These are phyloP conservation scores for Morinoia aosen DNA, from an alignment of 2,888 invertebrate genomes.

Conservation along the genomic window DNA sequence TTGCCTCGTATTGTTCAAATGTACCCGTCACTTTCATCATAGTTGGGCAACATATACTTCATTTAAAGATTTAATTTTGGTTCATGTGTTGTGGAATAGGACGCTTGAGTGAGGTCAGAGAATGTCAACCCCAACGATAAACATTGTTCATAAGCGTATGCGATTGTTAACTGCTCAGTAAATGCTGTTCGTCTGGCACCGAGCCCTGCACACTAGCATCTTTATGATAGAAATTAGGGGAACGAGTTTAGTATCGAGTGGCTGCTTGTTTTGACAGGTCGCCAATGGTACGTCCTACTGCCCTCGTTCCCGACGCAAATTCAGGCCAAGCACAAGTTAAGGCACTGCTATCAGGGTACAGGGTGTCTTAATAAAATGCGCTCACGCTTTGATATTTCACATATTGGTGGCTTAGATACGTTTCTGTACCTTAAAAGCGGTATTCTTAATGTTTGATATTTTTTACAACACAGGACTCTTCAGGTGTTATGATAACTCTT, in stretches of 20 bases:
- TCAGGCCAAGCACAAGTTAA: neutral
- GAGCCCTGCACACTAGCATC: neutral
- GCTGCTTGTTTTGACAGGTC: neutral
- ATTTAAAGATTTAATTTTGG: too few species aligned
- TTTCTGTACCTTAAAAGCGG: too few species aligned
- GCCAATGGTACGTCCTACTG: conserved; percentile 1
- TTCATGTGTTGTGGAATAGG: neutral
- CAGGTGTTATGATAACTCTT: too few species aligned
- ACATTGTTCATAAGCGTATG: neutral
- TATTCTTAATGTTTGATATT: too few species aligned
- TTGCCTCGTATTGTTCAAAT: neutral
- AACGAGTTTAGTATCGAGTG: neutral
- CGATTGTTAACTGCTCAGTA: neutral
- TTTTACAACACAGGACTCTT: too few species aligned
- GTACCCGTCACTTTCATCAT: neutral
- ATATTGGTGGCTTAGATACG: too few species aligned
- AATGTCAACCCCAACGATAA: neutral
- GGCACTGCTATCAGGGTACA: neutral
- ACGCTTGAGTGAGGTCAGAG: neutral
- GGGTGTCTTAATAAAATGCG: neutral
- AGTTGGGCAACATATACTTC: neutral
- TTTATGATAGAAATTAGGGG: neutral
- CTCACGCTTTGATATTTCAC: too few species aligned
- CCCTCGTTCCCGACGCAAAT: neutral
- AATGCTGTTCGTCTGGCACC: neutral